Evolutionary conservation across 2,113 vertebrate species (phyloP).

Genomic region (Gallinago media): DNA sequence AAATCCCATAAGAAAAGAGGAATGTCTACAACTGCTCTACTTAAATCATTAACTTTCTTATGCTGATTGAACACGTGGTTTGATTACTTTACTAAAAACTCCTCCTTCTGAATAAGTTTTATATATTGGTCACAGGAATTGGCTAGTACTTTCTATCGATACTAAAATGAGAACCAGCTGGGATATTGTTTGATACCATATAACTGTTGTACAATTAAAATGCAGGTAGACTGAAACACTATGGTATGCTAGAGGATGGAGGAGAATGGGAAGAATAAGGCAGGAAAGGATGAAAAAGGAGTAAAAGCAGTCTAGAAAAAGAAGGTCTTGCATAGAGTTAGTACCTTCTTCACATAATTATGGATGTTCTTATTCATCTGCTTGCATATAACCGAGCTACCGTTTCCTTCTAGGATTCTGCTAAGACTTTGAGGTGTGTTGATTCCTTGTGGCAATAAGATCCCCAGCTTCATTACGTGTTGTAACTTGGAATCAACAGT

Average conservation of each 20-base stretch:
- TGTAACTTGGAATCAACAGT: neutral
- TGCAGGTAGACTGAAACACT: neutral
- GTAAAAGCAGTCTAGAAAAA: neutral
- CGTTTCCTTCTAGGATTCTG: neutral
- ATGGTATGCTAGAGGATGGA: neutral
- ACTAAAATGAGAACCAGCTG: neutral
- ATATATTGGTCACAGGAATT: neutral
- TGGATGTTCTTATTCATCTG: neutral
- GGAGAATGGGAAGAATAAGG: neutral
- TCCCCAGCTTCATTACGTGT: neutral
- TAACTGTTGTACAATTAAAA: neutral
- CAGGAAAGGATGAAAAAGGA: neutral
- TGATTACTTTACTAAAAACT: neutral
- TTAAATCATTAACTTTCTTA: neutral
- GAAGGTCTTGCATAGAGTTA: neutral
- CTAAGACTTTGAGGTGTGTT: neutral
- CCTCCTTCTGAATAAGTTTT: neutral
- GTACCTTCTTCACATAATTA: neutral
- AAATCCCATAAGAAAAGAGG: constrained; percentile 22
- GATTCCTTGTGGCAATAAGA: neutral
- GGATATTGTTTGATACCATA: neutral
- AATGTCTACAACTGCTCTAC: neutral
- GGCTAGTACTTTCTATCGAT: neutral
- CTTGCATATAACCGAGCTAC: neutral
- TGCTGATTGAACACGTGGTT: neutral